Evolutionary conservation across 2,888 invertebrate species (phyloP).

Genomic region (Oscheius myriophilus): DNA sequence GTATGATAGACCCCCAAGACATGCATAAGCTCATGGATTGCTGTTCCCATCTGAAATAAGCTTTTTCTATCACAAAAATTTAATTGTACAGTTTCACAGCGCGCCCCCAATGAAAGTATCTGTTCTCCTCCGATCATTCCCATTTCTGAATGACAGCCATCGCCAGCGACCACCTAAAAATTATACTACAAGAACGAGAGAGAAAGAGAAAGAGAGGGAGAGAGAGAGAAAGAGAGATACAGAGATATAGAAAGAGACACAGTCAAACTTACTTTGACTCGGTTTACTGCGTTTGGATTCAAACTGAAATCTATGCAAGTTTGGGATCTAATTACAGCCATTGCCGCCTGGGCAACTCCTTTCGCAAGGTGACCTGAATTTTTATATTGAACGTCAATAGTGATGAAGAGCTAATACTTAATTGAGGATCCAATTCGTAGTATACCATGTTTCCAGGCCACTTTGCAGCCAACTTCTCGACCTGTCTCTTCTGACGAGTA

Average conservation of each 20-base stretch:
- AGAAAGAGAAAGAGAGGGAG: not conserved
- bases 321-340: constrained; percentile 15
- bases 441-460: constrained; percentile 43
- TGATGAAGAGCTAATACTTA: not conserved
- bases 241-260: too few relatives aligned
- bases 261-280: constrained; percentile 36
- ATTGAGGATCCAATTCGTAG: constrained; percentile 37
- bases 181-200: not conserved
- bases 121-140: constrained; percentile 47
- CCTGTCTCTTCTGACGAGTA: constrained; percentile 35
- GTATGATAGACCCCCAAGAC: constrained; percentile 21
- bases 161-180: constrained; percentile 35
- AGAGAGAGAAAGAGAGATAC: not conserved
- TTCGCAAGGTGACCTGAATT: constrained; percentile 24
- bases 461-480: constrained; percentile 27
- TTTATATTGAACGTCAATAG: not conserved
- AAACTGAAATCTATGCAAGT: constrained; percentile 38
- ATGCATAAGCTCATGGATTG: constrained; percentile 22
- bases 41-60: constrained; percentile 19
- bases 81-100: constrained; percentile 35
- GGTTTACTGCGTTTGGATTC: constrained; percentile 34
- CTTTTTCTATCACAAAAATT: not conserved
- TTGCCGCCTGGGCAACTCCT: constrained; percentile 23
- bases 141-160: constrained; percentile 41
- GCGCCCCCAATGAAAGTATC: constrained; percentile 38